Evolutionary conservation across 2,888 invertebrate species (phyloP), one percentile per base, ranked within the genome.

Genomic region (Pyrochroa serraticornis): DNA sequence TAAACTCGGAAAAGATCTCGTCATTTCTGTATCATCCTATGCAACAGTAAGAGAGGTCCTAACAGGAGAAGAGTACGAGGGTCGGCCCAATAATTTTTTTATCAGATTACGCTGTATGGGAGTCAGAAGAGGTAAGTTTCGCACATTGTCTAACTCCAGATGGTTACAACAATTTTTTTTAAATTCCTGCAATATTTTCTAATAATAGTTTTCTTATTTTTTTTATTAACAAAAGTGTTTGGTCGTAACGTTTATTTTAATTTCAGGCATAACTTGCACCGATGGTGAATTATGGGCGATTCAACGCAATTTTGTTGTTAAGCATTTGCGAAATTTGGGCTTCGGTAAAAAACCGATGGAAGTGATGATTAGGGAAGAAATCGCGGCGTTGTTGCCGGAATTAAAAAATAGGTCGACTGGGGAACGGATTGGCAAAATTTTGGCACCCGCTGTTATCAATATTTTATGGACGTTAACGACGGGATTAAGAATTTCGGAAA

Each of bases 41-140:
- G 76, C 82, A 1, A 64, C 81, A 0, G 79, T 87, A 0, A 81
- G 80, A 8, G 78, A 82, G 51, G 80, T 88, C 1, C 79, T 88
- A 42, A 75, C 78, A 0, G 75, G 79, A 8, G 86, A 87, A 50
- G 85, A 84, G 13, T 89, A 82, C 64, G 84, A 85, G 56, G 87
- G 85, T 0, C 77, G 90, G 13, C 90, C 90, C 0, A 83, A 88
- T 71, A 85, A 83, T 58, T 86, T 87, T 68, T 89, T 89, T 65
- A 76, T 85, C 9, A 79, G 83, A 31, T 71, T 89, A 8, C 79
- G 89, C 22, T 85, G 85, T 9, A 83, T 89, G 83, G 88, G 88
- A 14, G 81, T 82, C 1, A 80, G 77, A 62, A 82, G 80, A 79
- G 85, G 85, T 83, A 63, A 41, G 13, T 43, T n/a, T n/a, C n/a